Percentiles rank a stretch among this genome's conserved stretches.
These are phyloP conservation scores for Uloborus diversus DNA, from an alignment of 1,140 invertebrate genomes.

Conservation along the genomic window DNA sequence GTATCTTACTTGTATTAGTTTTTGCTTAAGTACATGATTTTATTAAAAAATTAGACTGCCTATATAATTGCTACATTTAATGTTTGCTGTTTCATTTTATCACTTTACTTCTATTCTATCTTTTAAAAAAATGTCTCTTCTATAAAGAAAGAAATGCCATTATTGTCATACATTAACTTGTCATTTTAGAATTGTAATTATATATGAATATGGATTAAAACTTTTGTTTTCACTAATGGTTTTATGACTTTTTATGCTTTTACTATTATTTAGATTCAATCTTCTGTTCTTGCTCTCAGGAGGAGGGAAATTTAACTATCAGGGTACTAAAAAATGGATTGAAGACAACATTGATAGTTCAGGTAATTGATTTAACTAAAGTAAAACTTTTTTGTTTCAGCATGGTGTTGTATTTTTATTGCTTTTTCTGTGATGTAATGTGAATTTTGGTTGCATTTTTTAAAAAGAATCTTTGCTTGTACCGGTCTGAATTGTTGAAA, in stretches of 20 bases:
- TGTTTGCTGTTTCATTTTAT: too few species aligned
- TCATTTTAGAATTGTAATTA: too few species aligned
- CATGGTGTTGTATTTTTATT: neutral
- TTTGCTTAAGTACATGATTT: too few species aligned
- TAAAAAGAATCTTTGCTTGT: neutral
- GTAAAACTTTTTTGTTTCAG: neutral
- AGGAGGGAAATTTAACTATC: constrained; percentile 94
- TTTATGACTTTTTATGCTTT: too few species aligned
- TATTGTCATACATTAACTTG: neutral
- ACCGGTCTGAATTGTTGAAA: too few species aligned
- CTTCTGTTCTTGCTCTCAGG: constrained; percentile 91
- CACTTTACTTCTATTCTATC: neutral
- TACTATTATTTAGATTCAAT: constrained; percentile 71
- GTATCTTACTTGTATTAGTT: too few species aligned
- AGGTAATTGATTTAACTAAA: constrained; percentile 70
- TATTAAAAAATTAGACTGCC: too few species aligned
- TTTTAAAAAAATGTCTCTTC: neutral
- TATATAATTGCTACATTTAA: too few species aligned
- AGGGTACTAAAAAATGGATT: constrained; percentile 95
- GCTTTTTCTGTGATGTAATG: neutral
- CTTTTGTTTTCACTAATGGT: too few species aligned
- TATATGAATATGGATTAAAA: too few species aligned
- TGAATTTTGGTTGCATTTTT: neutral
- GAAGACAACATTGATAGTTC: constrained; percentile 90
- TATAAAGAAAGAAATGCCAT: neutral